Conservation (phyloP, 1,140 invertebrate genomes). For the Polypedilum pembai region DNA sequence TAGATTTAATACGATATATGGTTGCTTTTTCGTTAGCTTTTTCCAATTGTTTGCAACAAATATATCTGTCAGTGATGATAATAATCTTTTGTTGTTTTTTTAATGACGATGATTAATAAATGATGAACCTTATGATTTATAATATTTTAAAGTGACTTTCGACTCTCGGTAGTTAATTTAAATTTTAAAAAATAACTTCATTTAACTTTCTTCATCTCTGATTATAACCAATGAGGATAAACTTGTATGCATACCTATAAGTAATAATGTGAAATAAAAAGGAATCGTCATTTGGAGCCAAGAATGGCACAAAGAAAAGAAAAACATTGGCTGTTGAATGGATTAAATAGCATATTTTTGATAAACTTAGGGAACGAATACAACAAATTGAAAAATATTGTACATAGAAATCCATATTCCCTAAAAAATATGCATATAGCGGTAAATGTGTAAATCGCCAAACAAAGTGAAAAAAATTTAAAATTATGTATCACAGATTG, state of each 20-base stretch:
- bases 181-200: neutral
- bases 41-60: too few species aligned
- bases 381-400: neutral
- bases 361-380: constrained; percentile 26
- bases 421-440: neutral
- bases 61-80: too few species aligned
- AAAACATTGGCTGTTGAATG: constrained; percentile 25
- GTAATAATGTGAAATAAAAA: neutral
- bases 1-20: too few species aligned
- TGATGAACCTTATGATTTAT: too few species aligned
- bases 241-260: too few species aligned
- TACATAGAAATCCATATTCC: constrained; percentile 11
- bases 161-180: neutral
- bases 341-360: constrained; percentile 23
- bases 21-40: too few species aligned
- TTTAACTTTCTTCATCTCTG: neutral
- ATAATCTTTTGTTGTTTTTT: too few species aligned
- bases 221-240: too few species aligned
- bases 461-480: neutral
- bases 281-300: constrained; percentile 4
- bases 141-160: too few species aligned
- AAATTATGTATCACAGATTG: too few species aligned
- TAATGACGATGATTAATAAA: too few species aligned
- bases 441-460: neutral
- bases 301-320: constrained; percentile 6